Base-by-base conservation (phyloP, 2,113 vertebrate species). In the Nycticorax nycticorax region DNA sequence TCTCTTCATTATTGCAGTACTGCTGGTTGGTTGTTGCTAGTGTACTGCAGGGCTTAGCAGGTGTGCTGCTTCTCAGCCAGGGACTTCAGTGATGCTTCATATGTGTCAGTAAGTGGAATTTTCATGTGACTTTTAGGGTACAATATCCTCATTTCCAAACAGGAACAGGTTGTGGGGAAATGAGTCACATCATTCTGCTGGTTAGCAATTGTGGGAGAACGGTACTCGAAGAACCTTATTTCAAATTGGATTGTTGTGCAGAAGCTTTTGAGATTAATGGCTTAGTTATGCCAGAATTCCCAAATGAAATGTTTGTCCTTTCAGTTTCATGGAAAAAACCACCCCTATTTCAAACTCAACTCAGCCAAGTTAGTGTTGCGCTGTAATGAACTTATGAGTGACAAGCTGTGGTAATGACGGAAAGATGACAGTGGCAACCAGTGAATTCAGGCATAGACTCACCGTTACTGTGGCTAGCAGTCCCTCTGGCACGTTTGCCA, bases 401-500 rank as follows among this genome's bases (percentile, higher is more conserved):
- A 27, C 45, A 35, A 52, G 15, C 17, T 12, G 23, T 41, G 60
- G 24, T 33, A 19, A 12, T 6, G 32, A 24, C 16, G 32, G 55
- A 37, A 37, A 48, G 68, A 45, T 8, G 8, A 19, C 8, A 17
- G 59, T 0, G 53, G 12, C 27, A 18, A 47, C 8, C 18, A 23
- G 56, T 30, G n/a, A 8, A 3, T 3, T 69, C 59, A 30, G 35
- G 8, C 41, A 1, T 0, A 27, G 77, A 92, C 98, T 98, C 96
- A 99, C 98, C 12, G 98, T 99, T 56, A 98, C 98, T 8, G 98
- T 98, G 92, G 98, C 98, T 80, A 98, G 97, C 72, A 99, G 97
- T 28, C 98, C 98, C 80, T 99, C 98, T 0, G 98, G 98, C 87
- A 99, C 98, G 1, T 98, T 98, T 23, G 98, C 98, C 92, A 99